Conservation (phyloP, 2,888 invertebrate species). For the Monochamus alternatus region DNA sequence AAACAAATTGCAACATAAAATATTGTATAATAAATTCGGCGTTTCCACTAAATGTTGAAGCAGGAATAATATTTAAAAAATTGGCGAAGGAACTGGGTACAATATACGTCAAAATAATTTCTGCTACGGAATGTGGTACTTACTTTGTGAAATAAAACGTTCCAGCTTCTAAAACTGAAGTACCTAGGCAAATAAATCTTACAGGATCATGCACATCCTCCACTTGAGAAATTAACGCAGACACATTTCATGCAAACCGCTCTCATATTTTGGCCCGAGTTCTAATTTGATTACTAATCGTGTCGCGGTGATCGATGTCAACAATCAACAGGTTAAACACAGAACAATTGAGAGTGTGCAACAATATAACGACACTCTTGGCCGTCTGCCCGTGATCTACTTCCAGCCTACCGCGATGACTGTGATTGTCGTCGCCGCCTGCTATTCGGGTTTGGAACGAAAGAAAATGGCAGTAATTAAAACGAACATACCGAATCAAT, state of each 20-base stretch:
- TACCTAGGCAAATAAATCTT: neutral
- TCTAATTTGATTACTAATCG: neutral
- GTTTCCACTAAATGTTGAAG: no score
- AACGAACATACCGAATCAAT: conserved; percentile 24
- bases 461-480: conserved; percentile 32
- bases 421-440: neutral
- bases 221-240: neutral
- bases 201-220: neutral
- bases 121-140: no score
- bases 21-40: no score
- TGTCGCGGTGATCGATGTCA: conserved; percentile 17
- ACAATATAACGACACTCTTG: conserved; percentile 17
- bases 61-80: conserved; percentile 7
- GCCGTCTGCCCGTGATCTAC: conserved; percentile 11
- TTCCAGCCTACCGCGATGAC: conserved; percentile 12
- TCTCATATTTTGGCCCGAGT: no score
- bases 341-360: conserved; percentile 25
- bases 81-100: neutral
- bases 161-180: neutral
- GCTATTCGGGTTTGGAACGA: conserved; percentile 3
- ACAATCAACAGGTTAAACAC: conserved; percentile 37
- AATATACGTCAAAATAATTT: neutral
- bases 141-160: neutral
- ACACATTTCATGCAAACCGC: neutral
- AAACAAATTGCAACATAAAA: no score